Conservation (phyloP, 1,140 invertebrate species). For the Bombus consobrinus region DNA sequence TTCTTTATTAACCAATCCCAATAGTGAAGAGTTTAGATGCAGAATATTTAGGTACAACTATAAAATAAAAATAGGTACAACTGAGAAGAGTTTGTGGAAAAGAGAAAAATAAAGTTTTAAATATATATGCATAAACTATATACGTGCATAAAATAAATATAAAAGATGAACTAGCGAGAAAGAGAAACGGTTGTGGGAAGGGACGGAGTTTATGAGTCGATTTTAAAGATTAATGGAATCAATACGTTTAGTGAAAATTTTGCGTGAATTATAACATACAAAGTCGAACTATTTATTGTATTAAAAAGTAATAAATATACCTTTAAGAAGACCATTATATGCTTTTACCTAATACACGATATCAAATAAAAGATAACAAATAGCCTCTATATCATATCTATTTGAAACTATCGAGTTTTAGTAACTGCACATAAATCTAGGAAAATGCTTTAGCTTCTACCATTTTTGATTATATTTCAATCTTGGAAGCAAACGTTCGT, state of each 20-base stretch:
- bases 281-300: not conserved
- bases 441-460: not conserved
- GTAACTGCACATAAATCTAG: not conserved
- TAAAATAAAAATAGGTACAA: too few relatives aligned
- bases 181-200: not conserved
- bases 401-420: not conserved
- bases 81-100: too few relatives aligned
- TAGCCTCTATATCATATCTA: not conserved
- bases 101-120: too few relatives aligned
- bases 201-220: not conserved
- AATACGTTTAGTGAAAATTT: too few relatives aligned
- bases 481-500: not conserved
- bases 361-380: not conserved
- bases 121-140: too few relatives aligned
- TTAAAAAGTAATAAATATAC: not conserved
- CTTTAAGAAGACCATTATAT: not conserved
- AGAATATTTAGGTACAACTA: too few relatives aligned
- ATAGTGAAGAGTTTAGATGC: not conserved
- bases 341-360: not conserved
- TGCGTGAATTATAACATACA: not conserved
- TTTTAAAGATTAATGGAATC: not conserved
- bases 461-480: not conserved
- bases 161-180: too few relatives aligned
- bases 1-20: not conserved
- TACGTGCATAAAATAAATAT: too few relatives aligned